Percentiles rank a stretch among this genome's conserved stretches.
Evolutionary conservation across 1,140 invertebrate genomes (phyloP).

Genomic region (Lepidurus apus): DNA sequence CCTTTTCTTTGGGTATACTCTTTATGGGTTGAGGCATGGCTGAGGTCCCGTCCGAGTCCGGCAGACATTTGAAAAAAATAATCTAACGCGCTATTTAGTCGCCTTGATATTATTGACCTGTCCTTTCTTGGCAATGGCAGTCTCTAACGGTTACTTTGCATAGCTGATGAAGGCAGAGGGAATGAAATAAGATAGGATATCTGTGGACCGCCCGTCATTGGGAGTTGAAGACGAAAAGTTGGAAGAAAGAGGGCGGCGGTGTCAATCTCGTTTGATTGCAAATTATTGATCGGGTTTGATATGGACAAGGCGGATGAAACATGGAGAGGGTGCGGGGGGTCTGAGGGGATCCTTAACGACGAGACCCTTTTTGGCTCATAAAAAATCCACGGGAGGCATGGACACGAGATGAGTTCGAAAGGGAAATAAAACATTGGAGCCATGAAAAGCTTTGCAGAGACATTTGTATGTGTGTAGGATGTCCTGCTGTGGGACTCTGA

Average conservation of each 20-base stretch:
- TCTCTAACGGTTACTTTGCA: background rate
- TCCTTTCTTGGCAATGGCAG: too few relatives aligned
- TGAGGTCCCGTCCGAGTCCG: too few relatives aligned
- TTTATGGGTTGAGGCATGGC: too few relatives aligned
- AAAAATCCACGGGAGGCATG: slow-evolving; percentile 14
- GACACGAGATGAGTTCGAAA: background rate
- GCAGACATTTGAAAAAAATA: too few relatives aligned
- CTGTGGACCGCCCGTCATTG: background rate
- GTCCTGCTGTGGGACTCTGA: background rate
- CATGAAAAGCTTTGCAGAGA: slow-evolving; percentile 9
- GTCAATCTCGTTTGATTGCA: slow-evolving; percentile 19
- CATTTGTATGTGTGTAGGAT: slow-evolving; percentile 10
- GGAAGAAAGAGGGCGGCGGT: slow-evolving; percentile 17
- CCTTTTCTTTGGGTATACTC: too few relatives aligned
- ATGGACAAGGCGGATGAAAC: slow-evolving; percentile 6
- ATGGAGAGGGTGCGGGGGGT: background rate
- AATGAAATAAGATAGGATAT: background rate
- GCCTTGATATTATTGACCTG: too few relatives aligned
- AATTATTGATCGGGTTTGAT: slow-evolving; percentile 22
- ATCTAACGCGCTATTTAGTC: too few relatives aligned
- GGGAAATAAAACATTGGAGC: background rate
- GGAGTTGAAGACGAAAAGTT: background rate
- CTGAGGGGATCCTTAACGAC: slow-evolving; percentile 12
- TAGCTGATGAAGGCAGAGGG: background rate
- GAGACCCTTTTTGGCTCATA: slow-evolving; percentile 21